Conservation (phyloP, 2,888 invertebrate species). For the Ichneumoninae sp. region DNA sequence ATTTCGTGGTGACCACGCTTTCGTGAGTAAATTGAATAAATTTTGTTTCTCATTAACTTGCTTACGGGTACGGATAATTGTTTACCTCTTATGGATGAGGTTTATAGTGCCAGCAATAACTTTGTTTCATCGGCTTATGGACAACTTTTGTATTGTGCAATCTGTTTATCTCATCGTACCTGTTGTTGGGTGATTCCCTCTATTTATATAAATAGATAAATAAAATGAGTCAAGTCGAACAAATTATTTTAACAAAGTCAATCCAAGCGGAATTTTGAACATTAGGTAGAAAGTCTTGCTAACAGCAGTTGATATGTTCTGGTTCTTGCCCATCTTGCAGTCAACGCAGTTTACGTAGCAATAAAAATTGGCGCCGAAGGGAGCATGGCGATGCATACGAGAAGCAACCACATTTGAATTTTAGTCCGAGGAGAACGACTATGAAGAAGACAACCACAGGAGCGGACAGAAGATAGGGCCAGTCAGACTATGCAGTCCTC, state of each 20-base stretch:
- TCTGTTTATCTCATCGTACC: too few relatives aligned
- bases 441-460: constrained; percentile 95
- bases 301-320: constrained; percentile 90
- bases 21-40: too few relatives aligned
- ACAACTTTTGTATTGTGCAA: too few relatives aligned
- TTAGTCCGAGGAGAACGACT: constrained; percentile 93
- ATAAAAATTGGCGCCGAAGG: constrained; percentile 94
- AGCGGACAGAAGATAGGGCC: constrained; percentile 94
- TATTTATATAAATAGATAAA: too few relatives aligned
- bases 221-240: too few relatives aligned
- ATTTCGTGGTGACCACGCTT: too few relatives aligned
- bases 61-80: not conserved
- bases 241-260: constrained; percentile 32
- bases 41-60: too few relatives aligned
- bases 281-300: not conserved
- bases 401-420: constrained; percentile 97
- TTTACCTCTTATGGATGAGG: too few relatives aligned
- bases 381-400: constrained; percentile 94
- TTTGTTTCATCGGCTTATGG: too few relatives aligned
- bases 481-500: constrained; percentile 98
- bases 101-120: too few relatives aligned
- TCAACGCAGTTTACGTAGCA: constrained; percentile 98
- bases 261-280: not conserved
- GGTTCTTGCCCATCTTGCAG: constrained; percentile 96
- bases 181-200: too few relatives aligned